phyloP scores from a whole-genome alignment of 1,140 invertebrate genomes.

The Pogonognathellus flavescens region DNA sequence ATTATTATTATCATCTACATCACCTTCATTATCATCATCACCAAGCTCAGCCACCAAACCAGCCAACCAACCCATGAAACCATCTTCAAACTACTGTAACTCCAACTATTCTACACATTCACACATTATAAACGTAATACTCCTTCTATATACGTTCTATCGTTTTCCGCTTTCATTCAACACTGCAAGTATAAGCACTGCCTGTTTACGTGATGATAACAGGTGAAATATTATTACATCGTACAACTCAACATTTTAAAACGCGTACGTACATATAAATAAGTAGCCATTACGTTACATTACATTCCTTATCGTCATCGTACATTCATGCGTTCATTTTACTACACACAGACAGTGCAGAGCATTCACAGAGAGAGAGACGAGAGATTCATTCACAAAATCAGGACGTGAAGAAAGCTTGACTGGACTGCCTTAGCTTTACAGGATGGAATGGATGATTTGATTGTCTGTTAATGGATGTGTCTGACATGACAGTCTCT shows the following conservation, averaged over 20 bases:
- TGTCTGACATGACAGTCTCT: slow-evolving; percentile 34
- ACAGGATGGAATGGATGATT: neutral
- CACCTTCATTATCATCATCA: slow-evolving; percentile 24
- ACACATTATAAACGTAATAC: neutral
- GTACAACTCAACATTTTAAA: neutral
- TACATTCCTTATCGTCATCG: slow-evolving; percentile 38
- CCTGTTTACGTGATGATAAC: neutral
- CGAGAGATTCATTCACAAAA: slow-evolving; percentile 47
- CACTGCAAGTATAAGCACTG: neutral
- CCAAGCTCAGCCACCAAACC: neutral
- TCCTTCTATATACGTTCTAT: neutral
- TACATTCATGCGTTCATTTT: slow-evolving; percentile 28
- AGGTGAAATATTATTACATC: slow-evolving; percentile 50
- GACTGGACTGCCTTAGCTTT: neutral
- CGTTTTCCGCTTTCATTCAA: neutral
- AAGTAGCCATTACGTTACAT: neutral
- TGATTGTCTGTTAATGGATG: slow-evolving; percentile 43
- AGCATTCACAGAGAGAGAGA: neutral
- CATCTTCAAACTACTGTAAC: neutral
- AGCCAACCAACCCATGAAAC: neutral
- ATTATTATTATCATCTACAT: slow-evolving; percentile 26
- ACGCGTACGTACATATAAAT: neutral
- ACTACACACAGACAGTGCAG: neutral
- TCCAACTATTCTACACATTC: neutral
- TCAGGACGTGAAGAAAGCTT: slow-evolving; percentile 19